These are phyloP conservation scores for Ochropleura plecta DNA, from an alignment of 2,888 invertebrate species.

Conservation along the genomic window DNA sequence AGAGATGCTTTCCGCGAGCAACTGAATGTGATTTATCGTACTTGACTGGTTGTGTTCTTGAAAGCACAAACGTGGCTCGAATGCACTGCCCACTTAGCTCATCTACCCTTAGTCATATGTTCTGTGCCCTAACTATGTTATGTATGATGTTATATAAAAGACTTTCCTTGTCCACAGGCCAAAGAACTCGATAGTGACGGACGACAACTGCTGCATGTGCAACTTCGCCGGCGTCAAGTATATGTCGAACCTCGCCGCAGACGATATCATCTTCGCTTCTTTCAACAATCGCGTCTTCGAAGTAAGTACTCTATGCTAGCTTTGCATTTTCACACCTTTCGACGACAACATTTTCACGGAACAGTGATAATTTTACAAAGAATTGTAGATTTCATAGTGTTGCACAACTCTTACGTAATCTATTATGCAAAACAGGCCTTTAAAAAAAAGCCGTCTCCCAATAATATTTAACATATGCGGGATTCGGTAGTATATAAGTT, in stretches of 20 bases:
- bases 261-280: slow-evolving; percentile 96
- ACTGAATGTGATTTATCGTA: too few species aligned
- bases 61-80: too few species aligned
- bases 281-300: slow-evolving; percentile 96
- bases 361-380: not conserved
- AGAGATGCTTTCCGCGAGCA: too few species aligned
- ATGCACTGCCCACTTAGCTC: too few species aligned
- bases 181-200: slow-evolving; percentile 92
- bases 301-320: slow-evolving; percentile 83
- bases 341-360: not conserved
- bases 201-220: slow-evolving; percentile 97
- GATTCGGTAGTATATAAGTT: too few species aligned
- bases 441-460: not conserved
- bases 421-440: not conserved
- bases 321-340: slow-evolving; percentile 19
- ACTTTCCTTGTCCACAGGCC: slow-evolving; percentile 74
- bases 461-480: too few species aligned
- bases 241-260: slow-evolving; percentile 93
- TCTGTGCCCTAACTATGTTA: too few species aligned
- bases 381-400: not conserved
- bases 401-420: not conserved
- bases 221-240: slow-evolving; percentile 96
- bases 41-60: too few species aligned
- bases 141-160: not conserved
- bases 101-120: too few species aligned